Conservation (phyloP, 2,113 vertebrate species). For the Leucosticte australis region DNA sequence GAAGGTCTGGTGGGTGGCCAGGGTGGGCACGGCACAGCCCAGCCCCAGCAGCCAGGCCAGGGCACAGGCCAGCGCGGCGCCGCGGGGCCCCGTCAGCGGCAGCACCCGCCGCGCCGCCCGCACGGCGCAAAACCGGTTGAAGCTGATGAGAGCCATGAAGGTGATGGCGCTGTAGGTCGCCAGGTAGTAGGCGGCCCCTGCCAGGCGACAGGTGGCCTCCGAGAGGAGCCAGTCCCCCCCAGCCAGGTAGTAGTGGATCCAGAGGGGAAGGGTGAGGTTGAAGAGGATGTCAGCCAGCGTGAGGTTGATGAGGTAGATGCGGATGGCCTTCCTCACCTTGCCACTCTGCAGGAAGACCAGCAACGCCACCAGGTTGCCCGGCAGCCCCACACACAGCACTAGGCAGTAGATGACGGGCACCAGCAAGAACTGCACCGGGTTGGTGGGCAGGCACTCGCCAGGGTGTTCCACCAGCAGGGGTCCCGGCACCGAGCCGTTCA, state of each 20-base stretch:
- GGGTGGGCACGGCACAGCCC: conserved; percentile 40
- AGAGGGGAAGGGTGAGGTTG: conserved; percentile 67
- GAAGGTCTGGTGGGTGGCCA: conserved; percentile 45
- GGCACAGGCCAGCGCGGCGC: neutral
- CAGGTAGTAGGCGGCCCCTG: conserved; percentile 55
- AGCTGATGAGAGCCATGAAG: conserved; percentile 65
- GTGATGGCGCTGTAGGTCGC: conserved; percentile 57
- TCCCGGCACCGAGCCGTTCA: neutral
- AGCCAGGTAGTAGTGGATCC: conserved; percentile 65
- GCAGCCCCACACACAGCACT: conserved; percentile 68
- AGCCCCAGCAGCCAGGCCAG: conserved; percentile 59
- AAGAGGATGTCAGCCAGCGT: conserved; percentile 66
- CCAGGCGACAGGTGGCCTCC: conserved; percentile 31
- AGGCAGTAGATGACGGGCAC: conserved; percentile 39
- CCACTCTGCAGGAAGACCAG: conserved; percentile 48
- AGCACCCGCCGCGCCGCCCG: neutral
- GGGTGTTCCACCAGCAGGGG: neutral
- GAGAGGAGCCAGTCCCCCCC: conserved; percentile 64
- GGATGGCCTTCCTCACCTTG: conserved; percentile 61
- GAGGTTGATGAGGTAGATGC: conserved; percentile 71
- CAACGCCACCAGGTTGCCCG: conserved; percentile 43
- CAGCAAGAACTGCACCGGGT: conserved; percentile 42
- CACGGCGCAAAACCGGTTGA: conserved; percentile 38
- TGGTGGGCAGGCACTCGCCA: neutral
- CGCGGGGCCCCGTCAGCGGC: neutral